Evolutionary conservation across 2,888 invertebrate genomes (phyloP), one percentile per base, ranked within the genome.

Genomic region (Merodon equestris): DNA sequence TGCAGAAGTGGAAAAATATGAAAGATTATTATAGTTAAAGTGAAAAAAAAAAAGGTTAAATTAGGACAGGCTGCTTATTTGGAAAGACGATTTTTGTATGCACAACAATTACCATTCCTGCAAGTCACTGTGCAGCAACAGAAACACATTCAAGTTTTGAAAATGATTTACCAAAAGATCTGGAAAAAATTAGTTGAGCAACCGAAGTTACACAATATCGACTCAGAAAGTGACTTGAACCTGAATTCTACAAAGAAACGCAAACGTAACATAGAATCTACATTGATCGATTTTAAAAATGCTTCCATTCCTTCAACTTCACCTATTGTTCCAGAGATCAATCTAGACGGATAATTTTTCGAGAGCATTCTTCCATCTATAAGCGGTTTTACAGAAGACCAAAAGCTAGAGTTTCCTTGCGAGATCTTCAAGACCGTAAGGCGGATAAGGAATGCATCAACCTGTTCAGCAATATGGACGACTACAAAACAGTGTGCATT

Each of bases 381-480:
- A n/a, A n/a, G n/a, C n/a, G n/a, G n/a, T n/a, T n/a, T n/a, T n/a
- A n/a, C n/a, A n/a, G n/a, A n/a, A n/a, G n/a, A n/a, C n/a, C n/a
- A n/a, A n/a, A n/a, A n/a, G n/a, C n/a, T n/a, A n/a, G n/a, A n/a
- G n/a, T n/a, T n/a, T n/a, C n/a, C n/a, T n/a, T 47, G 47, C 40
- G 48, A 60, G 48, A 60, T 48, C 19, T 48, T 60, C 18, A 60
- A 48, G 13, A 60, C 40, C 38, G 48, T 60, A 38, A 60, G 38
- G 14, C 48, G 17, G 19, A 38, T 60, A 19, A 48, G 48, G 38
- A 38, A 14, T 38, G 36, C 19, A 38, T 34, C 54, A 40, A 40
- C 10, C 0, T n/a, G 17, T 18, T 40, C 17, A 18, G n/a, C 1
- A 54, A 54, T 60, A 47, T 58, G 44, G 14, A 14, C 13, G 48